Base-by-base conservation (phyloP, 1,140 invertebrate species). In the Lutraria rhynchaena region DNA sequence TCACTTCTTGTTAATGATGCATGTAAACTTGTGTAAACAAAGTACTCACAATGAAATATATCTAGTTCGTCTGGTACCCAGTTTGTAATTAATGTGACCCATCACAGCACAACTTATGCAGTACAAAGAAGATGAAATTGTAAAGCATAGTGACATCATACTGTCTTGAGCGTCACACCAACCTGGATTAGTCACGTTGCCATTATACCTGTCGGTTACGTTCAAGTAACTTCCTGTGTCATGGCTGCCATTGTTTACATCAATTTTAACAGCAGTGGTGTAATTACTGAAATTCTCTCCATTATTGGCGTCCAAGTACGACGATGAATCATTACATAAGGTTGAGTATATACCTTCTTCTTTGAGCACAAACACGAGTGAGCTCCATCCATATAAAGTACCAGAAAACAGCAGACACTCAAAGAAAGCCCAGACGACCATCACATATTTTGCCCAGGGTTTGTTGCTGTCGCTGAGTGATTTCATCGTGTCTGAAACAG, bases 41-140 rank as follows among this genome's bases (percentile, higher is more conserved):
- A 83, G 13, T 27, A 85, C 87, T 83, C 82, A 88, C 87, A 83
- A 60, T 7, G 87, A 77, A 5, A 73, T 63, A 31, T 86, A 65
- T 53, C 87, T 60, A 19, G 87, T 87, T 41, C 78, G 46, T 44
- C 87, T 75, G 1, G 84, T 88, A 0, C 86, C 87, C 71, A 86
- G 85, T 69, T 86, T 87, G 41, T 80, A 86, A 51, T 86, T 88
- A 35, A 88, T 73, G 17, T 83, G 85, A 0, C 87, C 87, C 71
- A 87, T 85, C 17, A 82, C 71, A 24, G 82, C 84, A 84, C 84
- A 87, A 29, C 85, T 85, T 19, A 76, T 83, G 81, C 87, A 87
- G 49, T 86, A 88, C 67, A 88, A 49, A 24, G 81, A 55, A 7
- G 83, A 84, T 1, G 71, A 83, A 27, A 88, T 73, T 7, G 87